Evolutionary conservation across 2,888 invertebrate genomes (phyloP).

Genomic region (Tipula confusa): DNA sequence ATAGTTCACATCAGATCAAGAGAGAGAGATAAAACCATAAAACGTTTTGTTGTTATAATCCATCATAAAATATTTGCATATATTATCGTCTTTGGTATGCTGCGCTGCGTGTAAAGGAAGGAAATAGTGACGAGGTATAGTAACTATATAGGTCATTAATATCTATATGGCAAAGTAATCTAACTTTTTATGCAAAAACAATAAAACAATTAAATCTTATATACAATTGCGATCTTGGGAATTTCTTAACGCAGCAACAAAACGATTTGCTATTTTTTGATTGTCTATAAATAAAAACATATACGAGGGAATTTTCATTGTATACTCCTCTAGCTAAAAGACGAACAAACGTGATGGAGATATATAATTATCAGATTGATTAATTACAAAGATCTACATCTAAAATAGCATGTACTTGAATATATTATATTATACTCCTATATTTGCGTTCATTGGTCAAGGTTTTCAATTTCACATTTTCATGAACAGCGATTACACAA

Average conservation of each 20-base stretch:
- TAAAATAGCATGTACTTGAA: neutral
- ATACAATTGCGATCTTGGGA: neutral
- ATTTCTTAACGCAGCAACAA: neutral
- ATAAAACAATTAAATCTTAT: slow-evolving; percentile 4
- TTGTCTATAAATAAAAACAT: neutral
- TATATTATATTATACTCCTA: too few species aligned
- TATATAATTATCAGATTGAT: slow-evolving; percentile 8
- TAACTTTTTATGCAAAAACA: neutral
- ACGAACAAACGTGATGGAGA: neutral
- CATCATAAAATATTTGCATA: neutral
- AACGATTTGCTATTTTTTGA: neutral
- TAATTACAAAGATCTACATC: neutral
- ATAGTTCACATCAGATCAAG: neutral
- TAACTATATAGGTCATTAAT: neutral
- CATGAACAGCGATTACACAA: neutral
- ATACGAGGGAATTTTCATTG: neutral
- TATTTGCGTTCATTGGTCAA: neutral
- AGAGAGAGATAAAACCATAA: neutral
- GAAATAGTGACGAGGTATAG: neutral
- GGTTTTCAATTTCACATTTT: too few species aligned
- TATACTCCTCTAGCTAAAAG: neutral
- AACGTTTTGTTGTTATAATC: neutral
- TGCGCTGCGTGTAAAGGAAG: neutral
- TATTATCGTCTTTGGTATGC: neutral
- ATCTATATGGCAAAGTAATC: neutral